Evolutionary conservation across 1,140 invertebrate genomes (phyloP), one percentile per base, ranked within the genome.

Genomic region (Prorops nasuta): DNA sequence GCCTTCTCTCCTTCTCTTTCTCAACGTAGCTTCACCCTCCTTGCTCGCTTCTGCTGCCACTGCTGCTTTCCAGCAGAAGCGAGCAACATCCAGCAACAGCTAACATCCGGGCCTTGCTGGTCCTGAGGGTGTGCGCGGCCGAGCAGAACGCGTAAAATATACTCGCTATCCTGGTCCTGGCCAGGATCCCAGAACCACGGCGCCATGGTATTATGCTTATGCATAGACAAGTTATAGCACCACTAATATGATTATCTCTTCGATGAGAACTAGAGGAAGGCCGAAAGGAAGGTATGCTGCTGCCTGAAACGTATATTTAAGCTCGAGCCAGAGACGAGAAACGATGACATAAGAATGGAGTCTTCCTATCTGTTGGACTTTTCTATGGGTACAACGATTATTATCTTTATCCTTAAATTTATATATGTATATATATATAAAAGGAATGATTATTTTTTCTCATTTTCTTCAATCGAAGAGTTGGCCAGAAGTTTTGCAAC

Each of bases 171-270:
- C 56, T 56, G 66, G 67, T 67, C 64, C 71, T 74, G 72, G 71
- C 65, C 66, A 76, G 71, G 63, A 76, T 74, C 71, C 67, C 64
- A 54, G 47, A 52, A 62, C 67, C 59, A 53, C 56, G 35, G 58
- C 51, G 44, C 53, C 56, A 36, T 38, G 62, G 54, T 70, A 69
- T 75, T 76, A 73, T 74, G 67, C 74, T 73, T 70, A 69, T 71
- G 69, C 69, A 76, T 77, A 74, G 72, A 69, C 71, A 71, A 76
- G 72, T 72, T 75, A 75, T 71, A 66, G 69, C 62, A 45, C 34
- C 54, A 58, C 63, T 77, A 77, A 77, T 72, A 64, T 71, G 67
- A 77, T 77, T 76, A 77, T 74, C 73, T 72, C 61, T 68, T 73
- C 70, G 64, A 68, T 67, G 67, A 65, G 56, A 55, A 51, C 35